Evolutionary conservation across 2,888 invertebrate genomes (phyloP), one percentile per base, ranked within the genome.

Genomic region (Stegana nigrithorax): DNA sequence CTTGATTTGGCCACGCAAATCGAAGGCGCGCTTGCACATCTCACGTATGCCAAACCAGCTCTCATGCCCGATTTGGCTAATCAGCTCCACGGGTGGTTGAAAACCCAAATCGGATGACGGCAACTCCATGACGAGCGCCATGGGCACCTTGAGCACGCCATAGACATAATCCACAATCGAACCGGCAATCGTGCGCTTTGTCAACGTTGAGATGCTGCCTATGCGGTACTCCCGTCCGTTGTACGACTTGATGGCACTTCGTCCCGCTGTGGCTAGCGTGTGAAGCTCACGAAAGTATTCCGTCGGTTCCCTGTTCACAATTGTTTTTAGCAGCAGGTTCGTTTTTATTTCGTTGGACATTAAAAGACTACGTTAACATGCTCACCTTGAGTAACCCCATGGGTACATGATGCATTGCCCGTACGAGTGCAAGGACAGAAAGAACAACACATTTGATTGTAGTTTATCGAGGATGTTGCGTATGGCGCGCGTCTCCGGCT

Each of bases 331-430:
- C n/a, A n/a, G n/a, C n/a, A n/a, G n/a, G n/a, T n/a, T n/a, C 4
- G 12, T 8, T n/a, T 59, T 27, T 19, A 39, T 32, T n/a, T 19
- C 27, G 32, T 39, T 26, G 45, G 17, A 5, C n/a, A n/a, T n/a
- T n/a, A n/a, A n/a, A n/a, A 7, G 14, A 7, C n/a, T 32, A 4
- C 7, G 47, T n/a, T 5, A 45, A 2, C 42, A 1, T 39, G 66
- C 73, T 62, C 69, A 83, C 82, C 70, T 76, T 60, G 75, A 78
- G 67, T 82, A 85, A 44, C 84, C 85, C 82, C 83, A 85, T 0
- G 86, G 86, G 67, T 85, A 86, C 82, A 86, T 83, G 32, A 86
- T 82, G 64, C 82, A 75, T 69, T 85, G 82, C 6, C 85, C 84
- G 68, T 84, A 83, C 1, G 86, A 84, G 70, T 86, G 86, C 60